Percentiles rank a stretch among this genome's conserved stretches.
Conservation (phyloP, 1,140 invertebrate species). For the Eupristina koningsbergeri region DNA sequence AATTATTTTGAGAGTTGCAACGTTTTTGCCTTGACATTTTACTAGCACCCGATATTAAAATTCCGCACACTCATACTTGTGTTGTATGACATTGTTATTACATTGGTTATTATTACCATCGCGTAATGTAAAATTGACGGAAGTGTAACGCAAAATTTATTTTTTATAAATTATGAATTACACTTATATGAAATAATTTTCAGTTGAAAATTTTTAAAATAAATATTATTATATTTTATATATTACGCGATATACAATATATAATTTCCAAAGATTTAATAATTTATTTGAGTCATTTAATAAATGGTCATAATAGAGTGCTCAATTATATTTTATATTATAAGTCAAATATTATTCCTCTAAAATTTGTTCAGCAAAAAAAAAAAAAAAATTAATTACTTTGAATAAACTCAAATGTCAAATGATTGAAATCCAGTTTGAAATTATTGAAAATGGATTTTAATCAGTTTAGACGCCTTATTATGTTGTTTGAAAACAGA, state of each 20-base stretch:
- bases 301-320: too few relatives aligned
- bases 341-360: too few relatives aligned
- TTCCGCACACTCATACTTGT: background rate
- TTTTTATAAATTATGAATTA: background rate
- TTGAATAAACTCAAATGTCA: too few relatives aligned
- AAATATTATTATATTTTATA: background rate
- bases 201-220: background rate
- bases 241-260: background rate
- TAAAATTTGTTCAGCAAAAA: too few relatives aligned
- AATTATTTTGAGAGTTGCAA: conserved; percentile 11
- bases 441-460: too few relatives aligned
- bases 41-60: conserved; percentile 11
- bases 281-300: too few relatives aligned
- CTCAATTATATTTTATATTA: too few relatives aligned
- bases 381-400: too few relatives aligned
- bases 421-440: too few relatives aligned
- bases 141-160: background rate
- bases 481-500: background rate
- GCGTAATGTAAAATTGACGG: background rate
- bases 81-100: conserved; percentile 14
- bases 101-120: background rate
- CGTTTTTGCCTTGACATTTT: conserved; percentile 11
- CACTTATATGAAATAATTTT: background rate
- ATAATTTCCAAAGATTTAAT: too few relatives aligned
- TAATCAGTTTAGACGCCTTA: background rate